These are phyloP conservation scores for Lagorchestes hirsutus DNA, from an alignment of 2,797 vertebrate genomes.

Conservation along the genomic window DNA sequence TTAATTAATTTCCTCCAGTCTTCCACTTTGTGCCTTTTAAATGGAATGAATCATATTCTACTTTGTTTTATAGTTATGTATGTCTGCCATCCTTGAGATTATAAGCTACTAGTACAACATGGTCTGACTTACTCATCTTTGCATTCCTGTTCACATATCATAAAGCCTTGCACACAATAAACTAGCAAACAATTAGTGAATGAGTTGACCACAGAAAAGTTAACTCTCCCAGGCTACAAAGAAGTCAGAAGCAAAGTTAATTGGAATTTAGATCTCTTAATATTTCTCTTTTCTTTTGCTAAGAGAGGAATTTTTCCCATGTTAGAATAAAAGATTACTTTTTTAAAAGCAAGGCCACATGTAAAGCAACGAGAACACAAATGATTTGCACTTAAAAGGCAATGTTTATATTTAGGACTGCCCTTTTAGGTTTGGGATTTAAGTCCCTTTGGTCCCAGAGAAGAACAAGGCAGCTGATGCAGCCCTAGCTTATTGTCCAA, in stretches of 20 bases:
- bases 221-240: not conserved
- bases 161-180: not conserved
- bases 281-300: not conserved
- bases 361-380: not conserved
- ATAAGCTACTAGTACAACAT: not conserved
- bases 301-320: not conserved
- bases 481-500: not conserved
- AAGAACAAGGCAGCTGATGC: not conserved
- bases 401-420: not conserved
- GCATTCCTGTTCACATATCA: not conserved
- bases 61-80: not conserved
- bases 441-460: not conserved
- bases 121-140: not conserved
- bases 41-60: not conserved
- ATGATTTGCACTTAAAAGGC: constrained; percentile 4
- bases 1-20: not conserved
- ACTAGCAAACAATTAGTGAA: not conserved
- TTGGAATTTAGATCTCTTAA: not conserved
- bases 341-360: not conserved
- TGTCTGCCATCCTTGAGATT: not conserved
- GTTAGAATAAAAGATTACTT: not conserved
- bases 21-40: not conserved
- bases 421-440: not conserved
- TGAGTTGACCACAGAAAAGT: not conserved
- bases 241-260: not conserved